These are phyloP conservation scores for Cygnus olor DNA, from an alignment of 2,797 vertebrate genomes.

Conservation along the genomic window DNA sequence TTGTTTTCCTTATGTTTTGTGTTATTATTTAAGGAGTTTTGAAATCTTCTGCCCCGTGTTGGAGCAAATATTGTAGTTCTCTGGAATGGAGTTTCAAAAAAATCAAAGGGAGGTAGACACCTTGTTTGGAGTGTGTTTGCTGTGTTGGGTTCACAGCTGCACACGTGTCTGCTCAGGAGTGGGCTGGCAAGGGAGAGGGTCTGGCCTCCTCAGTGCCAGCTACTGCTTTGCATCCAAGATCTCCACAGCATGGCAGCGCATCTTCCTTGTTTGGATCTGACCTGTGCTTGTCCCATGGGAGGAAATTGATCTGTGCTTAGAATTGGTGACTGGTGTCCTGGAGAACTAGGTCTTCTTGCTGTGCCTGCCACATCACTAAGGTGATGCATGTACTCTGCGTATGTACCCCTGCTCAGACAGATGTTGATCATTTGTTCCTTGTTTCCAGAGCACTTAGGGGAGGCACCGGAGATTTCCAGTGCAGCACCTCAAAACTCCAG, in stretches of 20 bases:
- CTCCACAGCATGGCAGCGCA: background rate
- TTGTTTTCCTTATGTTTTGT: background rate
- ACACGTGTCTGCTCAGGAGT: background rate
- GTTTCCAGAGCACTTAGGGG: background rate
- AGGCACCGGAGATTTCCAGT: background rate
- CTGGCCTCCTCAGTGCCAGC: background rate
- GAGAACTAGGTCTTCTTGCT: background rate
- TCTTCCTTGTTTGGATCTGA: background rate
- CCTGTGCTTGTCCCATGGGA: background rate
- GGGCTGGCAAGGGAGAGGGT: background rate
- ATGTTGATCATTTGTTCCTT: background rate
- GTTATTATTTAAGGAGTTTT: background rate
- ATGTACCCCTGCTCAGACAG: background rate
- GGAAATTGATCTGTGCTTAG: background rate
- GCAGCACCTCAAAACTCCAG: background rate
- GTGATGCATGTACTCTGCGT: background rate
- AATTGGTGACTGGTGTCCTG: background rate
- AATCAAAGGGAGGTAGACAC: background rate
- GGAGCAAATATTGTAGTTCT: background rate
- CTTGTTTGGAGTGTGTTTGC: background rate
- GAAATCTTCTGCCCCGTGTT: background rate
- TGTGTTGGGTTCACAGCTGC: background rate
- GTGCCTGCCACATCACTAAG: background rate
- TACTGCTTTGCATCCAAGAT: background rate
- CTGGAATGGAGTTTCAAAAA: background rate